phyloP scores from a whole-genome alignment of 2,113 vertebrate genomes.

The Eulacestoma nigropectus region DNA sequence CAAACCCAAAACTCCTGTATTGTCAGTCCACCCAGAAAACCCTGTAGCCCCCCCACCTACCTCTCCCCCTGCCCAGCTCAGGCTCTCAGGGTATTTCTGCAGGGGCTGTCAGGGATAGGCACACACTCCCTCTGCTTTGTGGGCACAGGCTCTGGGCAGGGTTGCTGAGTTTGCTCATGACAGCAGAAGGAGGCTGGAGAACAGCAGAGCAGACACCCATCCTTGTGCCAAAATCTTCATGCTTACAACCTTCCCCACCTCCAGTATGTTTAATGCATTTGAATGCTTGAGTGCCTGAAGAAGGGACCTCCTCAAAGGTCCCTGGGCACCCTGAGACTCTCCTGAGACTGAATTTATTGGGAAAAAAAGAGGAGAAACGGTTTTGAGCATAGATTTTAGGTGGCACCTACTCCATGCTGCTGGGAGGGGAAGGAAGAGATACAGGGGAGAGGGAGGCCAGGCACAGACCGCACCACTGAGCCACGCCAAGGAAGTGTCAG shows the following conservation, averaged over 20 bases:
- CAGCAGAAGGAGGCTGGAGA: not conserved
- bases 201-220: rapidly evolving
- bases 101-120: not conserved
- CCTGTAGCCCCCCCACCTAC: not conserved
- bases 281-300: not conserved
- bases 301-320: not conserved
- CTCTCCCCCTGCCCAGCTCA: not conserved
- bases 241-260: not conserved
- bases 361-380: not conserved
- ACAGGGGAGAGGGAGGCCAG: not conserved
- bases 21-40: not conserved
- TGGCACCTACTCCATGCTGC: not conserved
- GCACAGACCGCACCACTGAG: not conserved
- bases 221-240: not conserved
- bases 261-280: not conserved
- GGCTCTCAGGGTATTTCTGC: not conserved
- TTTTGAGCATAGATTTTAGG: not conserved
- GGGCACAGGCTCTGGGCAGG: not conserved
- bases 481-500: not conserved
- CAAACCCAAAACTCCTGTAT: not conserved
- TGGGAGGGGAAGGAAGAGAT: not conserved
- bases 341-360: not conserved
- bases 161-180: not conserved
- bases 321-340: not conserved
- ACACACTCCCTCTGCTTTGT: too few species aligned